Percentiles rank a stretch among this genome's conserved stretches.
Conservation (phyloP, 2,113 vertebrate species). For the Istiophorus platypterus region DNA sequence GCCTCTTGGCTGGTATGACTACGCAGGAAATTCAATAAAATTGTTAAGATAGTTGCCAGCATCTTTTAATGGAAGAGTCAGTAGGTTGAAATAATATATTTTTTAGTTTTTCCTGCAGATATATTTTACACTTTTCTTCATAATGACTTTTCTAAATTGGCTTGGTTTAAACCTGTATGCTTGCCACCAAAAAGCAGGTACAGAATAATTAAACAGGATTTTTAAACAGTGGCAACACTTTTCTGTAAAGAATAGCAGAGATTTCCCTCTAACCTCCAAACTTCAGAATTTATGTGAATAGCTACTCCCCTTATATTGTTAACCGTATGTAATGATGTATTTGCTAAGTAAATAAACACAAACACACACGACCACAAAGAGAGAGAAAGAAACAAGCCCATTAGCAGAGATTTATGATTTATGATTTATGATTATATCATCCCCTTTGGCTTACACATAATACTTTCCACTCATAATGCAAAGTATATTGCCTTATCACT, state of each 20-base stretch:
- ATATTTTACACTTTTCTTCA: not conserved
- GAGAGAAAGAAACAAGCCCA: slow-evolving; percentile 32
- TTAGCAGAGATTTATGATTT: slow-evolving; percentile 52
- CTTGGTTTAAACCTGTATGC: not conserved
- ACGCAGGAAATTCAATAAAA: not conserved
- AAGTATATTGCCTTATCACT: slow-evolving; percentile 56
- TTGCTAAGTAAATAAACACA: slow-evolving; percentile 19
- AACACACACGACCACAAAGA: not conserved
- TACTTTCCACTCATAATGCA: slow-evolving; percentile 12
- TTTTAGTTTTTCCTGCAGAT: not conserved
- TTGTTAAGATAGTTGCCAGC: not conserved
- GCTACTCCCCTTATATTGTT: not conserved
- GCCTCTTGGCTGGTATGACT: not conserved
- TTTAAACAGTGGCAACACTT: not conserved
- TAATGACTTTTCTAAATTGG: not conserved
- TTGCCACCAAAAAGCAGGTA: not conserved
- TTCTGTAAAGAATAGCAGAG: not conserved
- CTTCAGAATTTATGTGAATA: not conserved
- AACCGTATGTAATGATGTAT: not conserved
- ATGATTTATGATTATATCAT: no score
- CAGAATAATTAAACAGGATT: not conserved
- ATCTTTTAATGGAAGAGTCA: not conserved
- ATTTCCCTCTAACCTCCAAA: not conserved
- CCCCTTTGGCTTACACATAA: slow-evolving; percentile 28
- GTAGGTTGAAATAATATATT: not conserved